Evolutionary conservation across 2,113 vertebrate genomes (phyloP), one percentile per base, ranked within the genome.

Genomic region (Trematomus loennbergii): DNA sequence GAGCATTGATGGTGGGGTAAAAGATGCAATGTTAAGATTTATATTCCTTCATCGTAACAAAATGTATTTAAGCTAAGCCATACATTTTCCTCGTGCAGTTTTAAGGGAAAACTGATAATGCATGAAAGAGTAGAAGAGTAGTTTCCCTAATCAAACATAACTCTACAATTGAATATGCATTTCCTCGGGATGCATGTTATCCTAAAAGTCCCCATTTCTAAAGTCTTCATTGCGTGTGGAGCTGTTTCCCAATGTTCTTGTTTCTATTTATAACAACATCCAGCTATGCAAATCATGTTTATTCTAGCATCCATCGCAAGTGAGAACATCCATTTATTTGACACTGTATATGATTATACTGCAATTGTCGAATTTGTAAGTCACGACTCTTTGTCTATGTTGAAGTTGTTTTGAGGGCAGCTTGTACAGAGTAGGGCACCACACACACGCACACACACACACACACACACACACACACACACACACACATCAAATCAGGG

Each of bases 231-330:
- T 33, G 12, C 55, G 33, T 18, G 29, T 49, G 36, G 50, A 48
- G 45, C 53, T 50, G 36, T 60, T 76, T 49, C 12, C 50, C 10
- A 46, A 52, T 52, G 54, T 43, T 29, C 29, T 67, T 58, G 64
- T 60, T 60, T 67, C 29, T 67, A 43, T 76, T 60, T 59, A 60
- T 52, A 40, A 45, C 20, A 52, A 3, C 1, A 59, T 50, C 18
- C n/a, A 49, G 9, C 52, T 25, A 25, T 76, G 74, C 74, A 59
- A 76, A 76, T 67, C 0, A 40, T 59, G 74, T 67, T 76, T 50
- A 76, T 59, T 75, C 29, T 40, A 5, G 25, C 10, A 10, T 59
- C 40, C 33, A 40, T 67, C 57, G 66, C 4, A 40, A 58, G 62
- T 17, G 17, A 48, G 22, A 40, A 49, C 50, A 59, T 49, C 40